Evolutionary conservation across 2,113 vertebrate genomes (phyloP), one percentile per base, ranked within the genome.

Genomic region (Rissa tridactyla): DNA sequence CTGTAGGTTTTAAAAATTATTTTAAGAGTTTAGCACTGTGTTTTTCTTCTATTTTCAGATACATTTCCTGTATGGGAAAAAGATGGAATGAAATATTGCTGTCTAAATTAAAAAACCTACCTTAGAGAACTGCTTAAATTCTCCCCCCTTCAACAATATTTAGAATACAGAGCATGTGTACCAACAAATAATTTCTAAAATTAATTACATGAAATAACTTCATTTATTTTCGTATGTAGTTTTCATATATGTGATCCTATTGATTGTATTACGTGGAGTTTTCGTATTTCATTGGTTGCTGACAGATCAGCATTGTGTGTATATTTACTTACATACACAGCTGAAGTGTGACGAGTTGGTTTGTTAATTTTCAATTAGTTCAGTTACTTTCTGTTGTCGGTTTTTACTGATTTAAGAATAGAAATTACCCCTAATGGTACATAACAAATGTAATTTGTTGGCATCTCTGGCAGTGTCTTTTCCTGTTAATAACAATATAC

Each of bases 71-170:
- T 22, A 16, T 62, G 19, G 23, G 52, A 55, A 91, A 92, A 69
- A 32, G 11, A 13, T 72, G 6, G 6, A 69, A n/a, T 40, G 21
- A 77, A 52, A 25, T 81, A 25, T 11, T 38, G 1, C 73, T 92
- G 22, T n/a, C 34, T 81, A 64, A 57, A 64, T 38, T 58, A 54
- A 82, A 71, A 77, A 88, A 42, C 14, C 3, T 62, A 7, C 14
- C 23, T 47, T 29, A 40, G 20, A 57, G 22, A 78, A 92, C 40
- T 12, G 5, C 7, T 81, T 64, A 77, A 19, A 32, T 83, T 81
- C 12, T 69, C 2, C 3, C 18, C 4, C 14, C 9, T 1, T 15
- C 5, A 5, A 12, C 4, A 27, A 0, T 46, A 38, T 75, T 75
- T 44, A 42, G 10, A 75, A 49, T 82, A 34, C 8, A 68, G 42